phyloP scores from a whole-genome alignment of 2,797 vertebrate genomes.

The Onychomys torridus region DNA sequence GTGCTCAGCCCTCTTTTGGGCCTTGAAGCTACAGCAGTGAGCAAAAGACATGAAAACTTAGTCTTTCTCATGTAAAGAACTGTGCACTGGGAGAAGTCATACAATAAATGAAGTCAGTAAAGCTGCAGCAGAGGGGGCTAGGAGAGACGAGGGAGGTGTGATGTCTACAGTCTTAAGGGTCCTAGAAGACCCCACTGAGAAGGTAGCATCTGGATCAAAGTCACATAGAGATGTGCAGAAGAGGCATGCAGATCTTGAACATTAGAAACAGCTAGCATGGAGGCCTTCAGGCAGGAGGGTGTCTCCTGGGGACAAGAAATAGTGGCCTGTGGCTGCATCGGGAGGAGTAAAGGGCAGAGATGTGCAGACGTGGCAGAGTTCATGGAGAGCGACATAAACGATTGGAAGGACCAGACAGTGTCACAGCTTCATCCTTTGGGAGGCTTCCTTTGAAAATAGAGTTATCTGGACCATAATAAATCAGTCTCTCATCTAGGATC shows the following conservation, averaged over 20 bases:
- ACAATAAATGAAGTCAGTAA: neutral
- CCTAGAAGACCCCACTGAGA: neutral
- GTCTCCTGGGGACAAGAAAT: neutral
- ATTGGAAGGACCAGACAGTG: neutral
- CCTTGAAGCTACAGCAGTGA: neutral
- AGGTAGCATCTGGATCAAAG: neutral
- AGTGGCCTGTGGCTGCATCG: neutral
- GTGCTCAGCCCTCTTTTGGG: neutral
- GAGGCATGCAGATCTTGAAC: neutral
- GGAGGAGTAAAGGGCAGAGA: neutral
- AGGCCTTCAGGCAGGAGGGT: neutral
- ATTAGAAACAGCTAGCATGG: neutral
- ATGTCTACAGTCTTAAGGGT: neutral
- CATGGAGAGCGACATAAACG: neutral
- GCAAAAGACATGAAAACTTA: neutral
- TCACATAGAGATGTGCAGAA: neutral
- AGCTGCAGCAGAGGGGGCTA: neutral
- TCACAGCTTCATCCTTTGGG: neutral
- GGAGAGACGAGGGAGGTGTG: neutral
- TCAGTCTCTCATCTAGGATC: neutral
- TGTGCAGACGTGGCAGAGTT: neutral
- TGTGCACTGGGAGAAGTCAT: neutral
- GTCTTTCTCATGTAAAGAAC: neutral
- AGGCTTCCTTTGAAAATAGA: neutral
- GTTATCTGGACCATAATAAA: neutral